Base-by-base conservation (phyloP, 2,888 invertebrate species). In the Lithophane ornitopus region DNA sequence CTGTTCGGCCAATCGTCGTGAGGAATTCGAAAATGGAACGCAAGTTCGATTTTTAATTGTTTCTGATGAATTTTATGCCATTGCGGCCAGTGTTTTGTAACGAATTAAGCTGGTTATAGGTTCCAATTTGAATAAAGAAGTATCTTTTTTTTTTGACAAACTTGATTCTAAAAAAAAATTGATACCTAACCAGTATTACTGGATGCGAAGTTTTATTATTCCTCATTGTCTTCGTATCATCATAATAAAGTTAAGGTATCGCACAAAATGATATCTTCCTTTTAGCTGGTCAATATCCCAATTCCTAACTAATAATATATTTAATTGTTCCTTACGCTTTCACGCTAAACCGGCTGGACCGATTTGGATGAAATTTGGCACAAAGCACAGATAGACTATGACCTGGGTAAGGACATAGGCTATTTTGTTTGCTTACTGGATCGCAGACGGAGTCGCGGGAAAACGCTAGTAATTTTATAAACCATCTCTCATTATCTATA, bases 1-100 rank as follows among this genome's bases (percentile, higher is more conserved):
- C 94, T 92, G 92, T 89, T 91, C 92, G 91, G 88, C 95, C 94
- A 94, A 95, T 95, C 94, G 91, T 89, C 89, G 91, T 89, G 81
- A 90, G 91, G 93, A 92, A 94, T 94, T 95, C 90, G 90, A 92
- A 94, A 95, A 95, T 94, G 94, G 94, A 95, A 93, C 93, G 91
- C 92, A 89, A 90, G 89, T 94, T 95, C 92, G 93, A 94, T 94
- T 95, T 95, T 95, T 95, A 95, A 95, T 95, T 95, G 94, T 94
- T 94, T 93, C 90, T 88, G 92, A 91, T 91, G 92, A 91, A 92
- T 92, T 93, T 92, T 89, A 90, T 91, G 89, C 88, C 86, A 87
- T 85, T 85, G 90, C 88, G 86, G 86, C 87, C 91, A 90, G 91
- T 93, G 91, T 93, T 93, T 93, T 92, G 91, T 92, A 90, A 89